Evolutionary conservation across 2,797 vertebrate genomes (phyloP), one percentile per base, ranked within the genome.

Genomic region (Streptopelia turtur): DNA sequence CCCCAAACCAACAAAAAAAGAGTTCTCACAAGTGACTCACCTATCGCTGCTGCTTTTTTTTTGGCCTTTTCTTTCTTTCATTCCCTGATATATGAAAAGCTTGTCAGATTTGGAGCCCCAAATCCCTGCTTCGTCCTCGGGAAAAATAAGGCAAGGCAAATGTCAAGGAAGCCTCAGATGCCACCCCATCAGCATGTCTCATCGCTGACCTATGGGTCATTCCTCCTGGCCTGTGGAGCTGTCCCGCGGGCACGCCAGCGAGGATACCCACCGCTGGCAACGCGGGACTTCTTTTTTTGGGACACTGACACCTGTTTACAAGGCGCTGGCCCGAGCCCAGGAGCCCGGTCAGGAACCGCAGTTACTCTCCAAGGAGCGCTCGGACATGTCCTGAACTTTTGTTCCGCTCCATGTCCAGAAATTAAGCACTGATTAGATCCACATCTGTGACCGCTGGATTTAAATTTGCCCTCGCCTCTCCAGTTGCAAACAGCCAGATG

Each of bases 191-290:
- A 24, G 39, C 5, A 0, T 1, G 4, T 3, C 74, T 43, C 56
- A 45, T 55, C 84, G 53, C 90, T 27, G 63, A n/a, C 66, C 37
- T 13, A 33, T 11, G 15, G 93, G 80, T 84, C 83, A 61, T 9
- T 79, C 43, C 86, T 70, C 70, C 64, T 47, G 77, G 52, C 83
- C 71, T 8, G 0, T 2, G n/a, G 24, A 87, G 88, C 85, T 31
- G 37, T 85, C 71, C 75, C 5, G 0, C 1, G 3, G 82, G 81
- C 31, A 63, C 2, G 89, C 94, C 96, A 91, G 83, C 2, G 88
- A 95, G 94, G 94, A 97, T 97, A 43, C 96, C 95, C 95, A 0
- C 55, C 2, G 59, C 93, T 97, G 96, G 96, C 96, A 94, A 9
- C 12, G 53, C 55, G 61, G 75, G 23, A 83, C 56, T 21, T 24